A percentile compares a stretch with the other conserved stretches of the same genome.
These are phyloP conservation scores for Psilopsiagon aurifrons DNA, from an alignment of 2,113 vertebrate species.

Conservation along the genomic window DNA sequence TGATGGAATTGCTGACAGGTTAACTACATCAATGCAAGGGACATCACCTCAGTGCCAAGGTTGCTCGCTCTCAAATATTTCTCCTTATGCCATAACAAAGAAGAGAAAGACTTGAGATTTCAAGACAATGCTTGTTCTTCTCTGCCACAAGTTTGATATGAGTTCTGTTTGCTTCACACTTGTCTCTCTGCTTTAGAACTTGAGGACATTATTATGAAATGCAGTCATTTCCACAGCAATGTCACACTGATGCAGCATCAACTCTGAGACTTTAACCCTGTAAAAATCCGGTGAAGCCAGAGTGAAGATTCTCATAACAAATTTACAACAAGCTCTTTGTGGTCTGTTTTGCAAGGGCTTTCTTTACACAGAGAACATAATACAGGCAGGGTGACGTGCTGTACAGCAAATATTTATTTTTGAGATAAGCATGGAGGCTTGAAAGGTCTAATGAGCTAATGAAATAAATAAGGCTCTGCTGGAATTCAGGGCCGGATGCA, in stretches of 20 bases:
- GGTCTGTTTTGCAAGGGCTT: neutral
- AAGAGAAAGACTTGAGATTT: conserved; percentile 27
- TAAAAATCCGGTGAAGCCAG: neutral
- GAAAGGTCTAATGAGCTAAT: conserved; percentile 35
- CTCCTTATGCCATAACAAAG: neutral
- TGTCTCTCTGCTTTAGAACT: neutral
- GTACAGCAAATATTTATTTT: conserved; percentile 42
- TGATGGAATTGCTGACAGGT: conserved; percentile 45
- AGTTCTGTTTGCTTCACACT: conserved; percentile 21
- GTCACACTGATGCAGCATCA: neutral
- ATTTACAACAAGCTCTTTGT: conserved; percentile 5
- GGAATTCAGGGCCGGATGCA: neutral
- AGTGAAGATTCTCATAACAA: neutral
- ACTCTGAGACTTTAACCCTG: neutral
- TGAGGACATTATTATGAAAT: conserved; percentile 28
- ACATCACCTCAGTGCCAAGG: neutral
- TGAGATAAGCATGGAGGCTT: conserved; percentile 24
- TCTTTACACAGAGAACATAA: conserved; percentile 3
- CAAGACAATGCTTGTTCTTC: neutral
- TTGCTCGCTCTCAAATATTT: conserved; percentile 24
- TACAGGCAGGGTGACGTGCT: neutral
- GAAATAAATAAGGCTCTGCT: conserved; percentile 56
- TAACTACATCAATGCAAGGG: neutral
- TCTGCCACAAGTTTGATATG: neutral
- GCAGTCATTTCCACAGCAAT: neutral